phyloP scores from a whole-genome alignment of 2,797 vertebrate genomes.

The Diceros bicornis region DNA sequence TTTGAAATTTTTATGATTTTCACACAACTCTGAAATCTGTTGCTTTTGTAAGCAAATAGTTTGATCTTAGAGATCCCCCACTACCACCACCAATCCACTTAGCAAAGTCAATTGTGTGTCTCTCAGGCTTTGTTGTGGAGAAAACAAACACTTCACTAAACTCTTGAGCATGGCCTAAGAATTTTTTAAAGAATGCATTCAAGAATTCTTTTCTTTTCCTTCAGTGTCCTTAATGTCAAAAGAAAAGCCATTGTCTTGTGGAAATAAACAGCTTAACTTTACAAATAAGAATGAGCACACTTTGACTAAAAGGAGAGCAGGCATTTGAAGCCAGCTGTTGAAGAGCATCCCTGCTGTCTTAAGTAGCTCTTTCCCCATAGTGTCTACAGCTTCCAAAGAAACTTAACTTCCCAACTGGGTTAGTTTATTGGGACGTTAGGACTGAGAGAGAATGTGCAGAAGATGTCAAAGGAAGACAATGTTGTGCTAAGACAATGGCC shows the following conservation, averaged over 20 bases:
- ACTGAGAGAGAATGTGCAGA: slow-evolving; percentile 2
- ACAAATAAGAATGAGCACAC: slow-evolving; percentile 32
- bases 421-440: slow-evolving; percentile 57
- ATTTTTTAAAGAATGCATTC: background rate
- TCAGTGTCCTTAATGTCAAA: slow-evolving; percentile 44
- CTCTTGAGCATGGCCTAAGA: slow-evolving; percentile 24
- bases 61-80: slow-evolving; percentile 44
- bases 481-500: slow-evolving; percentile 53
- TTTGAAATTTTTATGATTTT: slow-evolving; percentile 85
- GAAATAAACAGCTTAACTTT: slow-evolving; percentile 61
- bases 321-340: background rate
- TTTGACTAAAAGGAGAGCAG: slow-evolving; percentile 15
- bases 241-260: slow-evolving; percentile 60
- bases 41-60: slow-evolving; percentile 81
- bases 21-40: slow-evolving; percentile 82
- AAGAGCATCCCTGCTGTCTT: slow-evolving; percentile 72
- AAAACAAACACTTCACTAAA: slow-evolving; percentile 16
- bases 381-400: slow-evolving; percentile 68
- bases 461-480: slow-evolving; percentile 1
- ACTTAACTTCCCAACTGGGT: slow-evolving; percentile 53
- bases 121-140: slow-evolving; percentile 48
- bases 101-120: slow-evolving; percentile 15
- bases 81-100: background rate
- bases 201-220: background rate
- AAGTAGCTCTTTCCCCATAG: slow-evolving; percentile 75